These are phyloP conservation scores for Ceratoteleas bidentatus DNA, from an alignment of 1,140 invertebrate species.

Conservation along the genomic window DNA sequence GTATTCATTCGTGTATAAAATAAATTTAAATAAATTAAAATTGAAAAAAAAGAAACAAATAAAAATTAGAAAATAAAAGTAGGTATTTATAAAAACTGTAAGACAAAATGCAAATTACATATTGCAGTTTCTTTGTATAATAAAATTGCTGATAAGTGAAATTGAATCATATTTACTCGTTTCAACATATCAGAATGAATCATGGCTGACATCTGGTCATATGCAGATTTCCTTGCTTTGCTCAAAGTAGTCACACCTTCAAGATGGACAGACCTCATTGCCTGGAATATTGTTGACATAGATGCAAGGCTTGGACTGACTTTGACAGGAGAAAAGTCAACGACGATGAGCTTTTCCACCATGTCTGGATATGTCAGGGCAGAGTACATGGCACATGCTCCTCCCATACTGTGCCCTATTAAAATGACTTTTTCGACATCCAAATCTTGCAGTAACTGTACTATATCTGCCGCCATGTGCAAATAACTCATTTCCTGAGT, in stretches of 20 bases:
- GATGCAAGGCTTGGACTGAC: constrained; percentile 84
- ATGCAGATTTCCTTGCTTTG: constrained; percentile 84
- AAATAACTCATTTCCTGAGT: constrained; percentile 86
- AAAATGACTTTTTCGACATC: constrained; percentile 84
- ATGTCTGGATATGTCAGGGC: constrained; percentile 88
- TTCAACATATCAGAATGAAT: constrained; percentile 80
- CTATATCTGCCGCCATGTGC: constrained; percentile 88
- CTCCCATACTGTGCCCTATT: constrained; percentile 96
- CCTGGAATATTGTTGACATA: constrained; percentile 85
- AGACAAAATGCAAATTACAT: too few relatives aligned
- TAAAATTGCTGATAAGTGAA: too few relatives aligned
- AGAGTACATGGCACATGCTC: constrained; percentile 90
- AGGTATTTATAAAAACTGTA: too few relatives aligned
- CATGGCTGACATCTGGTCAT: constrained; percentile 80
- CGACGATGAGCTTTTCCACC: constrained; percentile 89
- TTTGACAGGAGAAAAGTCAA: constrained; percentile 91
- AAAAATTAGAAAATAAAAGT: too few relatives aligned
- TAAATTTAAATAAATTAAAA: too few relatives aligned
- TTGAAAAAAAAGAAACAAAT: too few relatives aligned
- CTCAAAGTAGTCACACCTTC: constrained; percentile 84
- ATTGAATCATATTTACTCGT: constrained; percentile 77
- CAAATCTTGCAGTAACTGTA: constrained; percentile 84
- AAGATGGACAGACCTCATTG: constrained; percentile 84
- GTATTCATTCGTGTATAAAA: too few relatives aligned
- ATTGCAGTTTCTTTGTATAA: too few relatives aligned